These are phyloP conservation scores for Megaceryle torquata DNA, from an alignment of 2,113 vertebrate genomes.

Conservation along the genomic window DNA sequence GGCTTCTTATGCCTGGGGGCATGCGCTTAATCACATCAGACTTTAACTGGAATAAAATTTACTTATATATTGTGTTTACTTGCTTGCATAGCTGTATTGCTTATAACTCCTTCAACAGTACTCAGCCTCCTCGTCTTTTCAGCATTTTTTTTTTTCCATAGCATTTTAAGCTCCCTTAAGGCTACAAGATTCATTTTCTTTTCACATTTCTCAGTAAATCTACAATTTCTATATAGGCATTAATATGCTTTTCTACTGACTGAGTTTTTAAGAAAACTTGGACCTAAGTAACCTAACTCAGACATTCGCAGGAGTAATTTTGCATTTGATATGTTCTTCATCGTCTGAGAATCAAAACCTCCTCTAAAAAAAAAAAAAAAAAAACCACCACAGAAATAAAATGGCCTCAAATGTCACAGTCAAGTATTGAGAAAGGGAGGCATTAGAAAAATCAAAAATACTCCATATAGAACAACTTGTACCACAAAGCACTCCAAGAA, in stretches of 20 bases:
- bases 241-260: background rate
- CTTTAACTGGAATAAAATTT: background rate
- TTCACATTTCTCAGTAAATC: background rate
- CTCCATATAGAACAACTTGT: background rate
- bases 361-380: background rate
- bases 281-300: background rate
- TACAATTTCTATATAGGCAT: background rate
- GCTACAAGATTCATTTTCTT: background rate
- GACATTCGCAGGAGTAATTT: background rate
- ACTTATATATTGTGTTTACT: background rate
- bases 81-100: background rate
- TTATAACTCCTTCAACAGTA: background rate
- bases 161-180: background rate
- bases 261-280: background rate
- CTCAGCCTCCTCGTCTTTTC: background rate
- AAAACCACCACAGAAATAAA: background rate
- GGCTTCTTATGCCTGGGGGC: background rate
- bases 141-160: background rate
- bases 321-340: background rate
- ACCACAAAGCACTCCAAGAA: slow-evolving; percentile 21
- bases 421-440: background rate
- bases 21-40: background rate
- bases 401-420: background rate
- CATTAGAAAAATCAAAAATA: slow-evolving; percentile 33
- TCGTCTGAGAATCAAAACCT: background rate